Evolutionary conservation across 2,888 invertebrate species (phyloP).

Genomic region (Heteromyza rotundicornis): DNA sequence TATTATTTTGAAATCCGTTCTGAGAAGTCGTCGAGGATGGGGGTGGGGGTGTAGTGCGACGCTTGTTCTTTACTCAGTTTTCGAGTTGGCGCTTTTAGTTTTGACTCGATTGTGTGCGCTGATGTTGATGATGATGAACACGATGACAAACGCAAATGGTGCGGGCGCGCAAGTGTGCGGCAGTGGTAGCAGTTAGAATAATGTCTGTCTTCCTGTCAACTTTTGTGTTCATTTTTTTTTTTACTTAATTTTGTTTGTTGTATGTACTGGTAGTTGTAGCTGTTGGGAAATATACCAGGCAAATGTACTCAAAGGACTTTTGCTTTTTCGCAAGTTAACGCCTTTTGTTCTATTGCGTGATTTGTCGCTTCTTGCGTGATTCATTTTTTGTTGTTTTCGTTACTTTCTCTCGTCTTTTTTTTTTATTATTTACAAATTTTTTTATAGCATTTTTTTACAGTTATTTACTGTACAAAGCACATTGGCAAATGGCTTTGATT

Average conservation of each 20-base stretch:
- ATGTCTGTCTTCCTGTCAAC: conserved; percentile 5
- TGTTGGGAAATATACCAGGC: not conserved
- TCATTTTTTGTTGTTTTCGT: not conserved
- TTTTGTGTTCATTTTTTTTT: not conserved
- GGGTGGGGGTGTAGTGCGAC: not conserved
- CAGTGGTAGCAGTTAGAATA: not conserved
- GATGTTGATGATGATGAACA: no score
- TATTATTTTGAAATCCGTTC: not conserved
- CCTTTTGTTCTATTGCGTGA: conserved; percentile 6
- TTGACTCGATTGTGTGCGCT: no score
- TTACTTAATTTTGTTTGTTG: not conserved
- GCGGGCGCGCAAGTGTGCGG: not conserved
- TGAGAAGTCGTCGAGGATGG: not conserved
- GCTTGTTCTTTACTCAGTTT: not conserved
- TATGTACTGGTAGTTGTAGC: not conserved
- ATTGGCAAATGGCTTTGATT: no score
- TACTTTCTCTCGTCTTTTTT: no score
- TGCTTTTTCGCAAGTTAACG: conserved; percentile 11
- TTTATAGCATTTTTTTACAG: no score
- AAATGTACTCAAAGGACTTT: not conserved
- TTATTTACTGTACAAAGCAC: no score
- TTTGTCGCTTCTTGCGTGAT: conserved; percentile 16
- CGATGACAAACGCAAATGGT: not conserved
- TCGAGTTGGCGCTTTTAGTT: not conserved
- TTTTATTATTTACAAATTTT: no score